A percentile compares a stretch with the other conserved stretches of the same genome.
These are phyloP conservation scores for Goniozus legneri DNA, from an alignment of 1,140 invertebrate species.

Conservation along the genomic window DNA sequence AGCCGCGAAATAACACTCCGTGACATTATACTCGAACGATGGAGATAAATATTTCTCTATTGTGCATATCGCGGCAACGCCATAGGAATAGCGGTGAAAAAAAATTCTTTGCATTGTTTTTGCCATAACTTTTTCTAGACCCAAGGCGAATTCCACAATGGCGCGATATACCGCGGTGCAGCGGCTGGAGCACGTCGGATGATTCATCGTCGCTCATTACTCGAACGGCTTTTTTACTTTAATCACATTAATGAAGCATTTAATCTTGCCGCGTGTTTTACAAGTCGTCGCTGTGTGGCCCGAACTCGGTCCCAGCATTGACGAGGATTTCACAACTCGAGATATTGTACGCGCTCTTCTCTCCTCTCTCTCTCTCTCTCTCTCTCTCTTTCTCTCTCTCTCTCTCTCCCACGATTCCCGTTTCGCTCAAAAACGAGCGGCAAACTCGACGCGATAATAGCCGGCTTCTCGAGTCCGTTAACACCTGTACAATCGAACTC, in stretches of 20 bases:
- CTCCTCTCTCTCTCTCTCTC: constrained; percentile 7
- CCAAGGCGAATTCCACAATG: constrained; percentile 15
- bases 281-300: constrained; percentile 50
- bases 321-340: constrained; percentile 36
- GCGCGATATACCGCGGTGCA: constrained; percentile 22
- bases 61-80: neutral
- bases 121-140: too few relatives aligned
- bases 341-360: constrained; percentile 1
- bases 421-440: neutral
- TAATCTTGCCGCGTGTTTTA: constrained; percentile 53
- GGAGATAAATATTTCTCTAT: neutral
- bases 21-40: too few relatives aligned
- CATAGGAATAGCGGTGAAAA: too few relatives aligned
- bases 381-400: neutral
- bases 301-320: constrained; percentile 36
- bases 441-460: constrained; percentile 36
- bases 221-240: constrained; percentile 54
- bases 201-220: constrained; percentile 50
- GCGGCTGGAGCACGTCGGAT: constrained; percentile 28
- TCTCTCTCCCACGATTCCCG: neutral
- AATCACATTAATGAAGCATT: constrained; percentile 56
- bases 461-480: constrained; percentile 37
- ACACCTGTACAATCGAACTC: constrained; percentile 33
- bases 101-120: too few relatives aligned
- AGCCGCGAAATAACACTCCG: too few relatives aligned